Percentiles rank a stretch among this genome's conserved stretches.
phyloP scores from a whole-genome alignment of 2,888 invertebrate species.

The Clunio marinus region DNA sequence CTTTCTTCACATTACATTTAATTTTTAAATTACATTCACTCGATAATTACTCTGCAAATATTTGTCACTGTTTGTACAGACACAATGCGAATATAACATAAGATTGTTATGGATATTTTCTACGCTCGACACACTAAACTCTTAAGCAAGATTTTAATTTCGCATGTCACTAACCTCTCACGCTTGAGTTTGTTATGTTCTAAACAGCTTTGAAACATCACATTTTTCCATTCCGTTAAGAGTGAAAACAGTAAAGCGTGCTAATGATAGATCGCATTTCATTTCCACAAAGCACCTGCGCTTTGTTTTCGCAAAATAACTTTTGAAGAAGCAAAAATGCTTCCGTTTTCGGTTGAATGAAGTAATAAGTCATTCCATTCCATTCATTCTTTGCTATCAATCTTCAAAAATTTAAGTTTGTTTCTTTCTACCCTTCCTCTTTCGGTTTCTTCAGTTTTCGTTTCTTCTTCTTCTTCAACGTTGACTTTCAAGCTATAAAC shows the following conservation, averaged over 20 bases:
- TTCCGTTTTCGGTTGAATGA: background rate
- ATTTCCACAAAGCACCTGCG: slow-evolving; percentile 2
- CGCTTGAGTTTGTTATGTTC: background rate
- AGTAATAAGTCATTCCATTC: background rate
- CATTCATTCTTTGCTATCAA: background rate
- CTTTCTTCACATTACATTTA: background rate
- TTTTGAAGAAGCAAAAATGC: background rate
- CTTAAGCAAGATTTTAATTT: background rate
- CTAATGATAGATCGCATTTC: slow-evolving; percentile 2
- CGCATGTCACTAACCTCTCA: background rate
- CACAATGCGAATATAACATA: too few species aligned
- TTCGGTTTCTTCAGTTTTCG: background rate
- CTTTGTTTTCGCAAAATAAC: background rate
- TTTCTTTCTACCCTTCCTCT: background rate
- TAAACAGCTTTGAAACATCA: background rate
- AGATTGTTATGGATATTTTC: background rate
- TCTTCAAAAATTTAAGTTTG: background rate
- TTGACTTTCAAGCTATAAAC: too few species aligned
- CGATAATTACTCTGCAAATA: slow-evolving; percentile 3
- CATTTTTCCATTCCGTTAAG: background rate
- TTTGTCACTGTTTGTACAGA: background rate
- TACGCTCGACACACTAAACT: background rate
- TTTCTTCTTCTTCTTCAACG: background rate
- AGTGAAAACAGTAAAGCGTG: background rate
- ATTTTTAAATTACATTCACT: background rate